Conservation (phyloP, 2,888 invertebrate species). For the Tenthredo livida region DNA sequence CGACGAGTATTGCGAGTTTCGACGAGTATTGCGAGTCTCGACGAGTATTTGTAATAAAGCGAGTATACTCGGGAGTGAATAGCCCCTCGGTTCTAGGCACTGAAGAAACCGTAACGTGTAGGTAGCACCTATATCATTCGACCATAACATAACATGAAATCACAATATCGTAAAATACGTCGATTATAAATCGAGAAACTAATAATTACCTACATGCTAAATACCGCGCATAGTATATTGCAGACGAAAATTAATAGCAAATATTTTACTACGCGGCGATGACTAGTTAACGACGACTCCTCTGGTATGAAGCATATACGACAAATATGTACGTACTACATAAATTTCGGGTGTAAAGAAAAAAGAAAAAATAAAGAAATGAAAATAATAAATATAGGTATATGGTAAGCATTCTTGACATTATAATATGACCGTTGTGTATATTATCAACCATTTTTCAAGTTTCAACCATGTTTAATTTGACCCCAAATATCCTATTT, state of each 20-base stretch:
- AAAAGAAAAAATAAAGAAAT: background rate
- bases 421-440: background rate
- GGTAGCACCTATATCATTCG: background rate
- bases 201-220: background rate
- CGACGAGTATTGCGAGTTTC: too few species aligned
- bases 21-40: too few species aligned
- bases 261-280: background rate
- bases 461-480: background rate
- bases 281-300: background rate
- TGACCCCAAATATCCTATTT: background rate
- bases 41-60: too few species aligned
- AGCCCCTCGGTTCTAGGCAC: too few species aligned
- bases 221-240: background rate
- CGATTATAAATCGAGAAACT: background rate
- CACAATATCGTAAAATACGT: background rate
- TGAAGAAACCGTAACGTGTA: too few species aligned
- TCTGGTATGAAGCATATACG: background rate
- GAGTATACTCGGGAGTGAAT: too few species aligned
- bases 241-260: background rate
- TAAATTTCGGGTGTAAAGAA: background rate
- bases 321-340: background rate
- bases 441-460: background rate
- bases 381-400: background rate
- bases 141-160: background rate
- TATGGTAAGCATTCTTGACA: background rate